These are phyloP conservation scores for Thripadectes ignobilis DNA, from an alignment of 2,797 vertebrate species.

Conservation along the genomic window DNA sequence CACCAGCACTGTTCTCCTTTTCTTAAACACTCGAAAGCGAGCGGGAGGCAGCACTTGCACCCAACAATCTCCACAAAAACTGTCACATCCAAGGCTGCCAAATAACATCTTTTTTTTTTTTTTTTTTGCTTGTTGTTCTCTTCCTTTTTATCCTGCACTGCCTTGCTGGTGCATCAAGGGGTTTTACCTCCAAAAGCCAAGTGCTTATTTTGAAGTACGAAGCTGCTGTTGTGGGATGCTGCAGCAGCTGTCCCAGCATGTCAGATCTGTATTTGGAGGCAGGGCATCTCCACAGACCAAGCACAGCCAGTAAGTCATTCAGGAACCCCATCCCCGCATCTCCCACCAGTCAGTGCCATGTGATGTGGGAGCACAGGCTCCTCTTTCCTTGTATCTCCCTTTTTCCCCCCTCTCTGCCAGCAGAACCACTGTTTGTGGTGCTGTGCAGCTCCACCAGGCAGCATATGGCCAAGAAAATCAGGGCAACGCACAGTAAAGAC, in stretches of 20 bases:
- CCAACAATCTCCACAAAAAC: conserved; percentile 29
- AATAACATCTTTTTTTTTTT: neutral
- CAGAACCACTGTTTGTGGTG: neutral
- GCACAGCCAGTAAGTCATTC: neutral
- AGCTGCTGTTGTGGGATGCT: conserved; percentile 6
- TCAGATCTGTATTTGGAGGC: conserved; percentile 43
- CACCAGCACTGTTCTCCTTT: neutral
- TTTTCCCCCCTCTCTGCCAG: neutral
- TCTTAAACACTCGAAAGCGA: conserved; percentile 11
- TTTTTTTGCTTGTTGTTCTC: neutral
- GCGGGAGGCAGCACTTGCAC: conserved; percentile 19
- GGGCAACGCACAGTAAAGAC: neutral
- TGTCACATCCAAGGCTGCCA: neutral
- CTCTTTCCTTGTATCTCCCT: neutral
- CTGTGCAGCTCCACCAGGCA: neutral
- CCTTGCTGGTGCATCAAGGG: neutral
- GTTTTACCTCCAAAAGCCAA: neutral
- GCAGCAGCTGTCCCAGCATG: conserved; percentile 34
- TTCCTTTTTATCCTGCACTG: neutral
- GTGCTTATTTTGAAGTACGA: conserved; percentile 17
- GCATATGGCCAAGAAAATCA: neutral
- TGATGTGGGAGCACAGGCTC: neutral
- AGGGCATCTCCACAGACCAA: neutral
- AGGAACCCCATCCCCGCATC: neutral
- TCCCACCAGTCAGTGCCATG: neutral